Evolutionary conservation across 2,797 vertebrate species (phyloP), one percentile per base, ranked within the genome.

Genomic region (Darevskia nairensis): DNA sequence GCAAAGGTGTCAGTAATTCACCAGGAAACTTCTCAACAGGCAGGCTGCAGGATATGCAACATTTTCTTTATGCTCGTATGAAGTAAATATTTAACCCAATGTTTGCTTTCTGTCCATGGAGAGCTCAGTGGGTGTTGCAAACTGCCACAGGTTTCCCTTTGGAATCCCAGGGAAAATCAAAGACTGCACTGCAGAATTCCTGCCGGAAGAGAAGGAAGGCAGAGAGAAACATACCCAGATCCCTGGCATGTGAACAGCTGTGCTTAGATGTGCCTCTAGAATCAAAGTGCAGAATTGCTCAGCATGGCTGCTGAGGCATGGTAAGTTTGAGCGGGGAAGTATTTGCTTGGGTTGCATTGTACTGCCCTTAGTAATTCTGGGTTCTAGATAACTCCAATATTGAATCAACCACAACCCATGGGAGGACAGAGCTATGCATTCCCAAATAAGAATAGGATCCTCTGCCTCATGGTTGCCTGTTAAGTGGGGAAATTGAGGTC

Each of bases 1-100:
- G 41, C 8, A 55, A 8, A 25, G 27, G 17, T 19, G 21, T 76
- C 77, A 75, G 69, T 35, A 75, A 66, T 21, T 85, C 50, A 64
- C 80, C 17, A 21, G 25, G 68, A 66, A 46, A 55, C 9, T 32
- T 66, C 44, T 21, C 55, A 41, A 32, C 39, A 27, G 19, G 10
- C 68, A 19, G 46, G 10, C 9, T 66, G 55, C 68, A 25, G 46
- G 23, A 80, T 59, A 4, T 4, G 8, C 39, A 27, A 21, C 27
- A 39, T 59, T 15, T 32, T 74, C 11, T 81, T 39, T 55, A 39
- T 44, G 27, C 13, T 55, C 21, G n/a, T 29, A 27, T 39, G 19
- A 44, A 44, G 79, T 85, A 74, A 89, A 89, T 89, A 41, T 82
- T 89, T 89, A 89, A 89, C 84, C 35, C n/a, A 69, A 59, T 77